Evolutionary conservation across 2,888 invertebrate species (phyloP).

Genomic region (Criorhina ranunculi): DNA sequence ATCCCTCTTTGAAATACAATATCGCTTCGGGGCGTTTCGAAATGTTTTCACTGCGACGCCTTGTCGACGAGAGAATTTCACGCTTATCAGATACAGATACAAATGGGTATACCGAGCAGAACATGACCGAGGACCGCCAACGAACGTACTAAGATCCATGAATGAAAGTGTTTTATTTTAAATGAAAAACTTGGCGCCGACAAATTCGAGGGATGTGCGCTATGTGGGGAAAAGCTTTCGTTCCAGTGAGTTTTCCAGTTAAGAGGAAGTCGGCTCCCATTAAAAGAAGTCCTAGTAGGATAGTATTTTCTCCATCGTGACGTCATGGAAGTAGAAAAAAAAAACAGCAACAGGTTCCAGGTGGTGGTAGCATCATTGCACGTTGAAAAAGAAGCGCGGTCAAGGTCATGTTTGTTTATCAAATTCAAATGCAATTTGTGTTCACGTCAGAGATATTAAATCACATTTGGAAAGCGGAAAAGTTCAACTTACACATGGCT

Average conservation of each 20-base stretch:
- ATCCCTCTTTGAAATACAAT: conserved; percentile 32
- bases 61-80: conserved; percentile 18
- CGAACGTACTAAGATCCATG: conserved; percentile 67
- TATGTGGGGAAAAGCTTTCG: conserved; percentile 54
- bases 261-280: conserved; percentile 10
- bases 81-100: neutral
- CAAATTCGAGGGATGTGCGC: conserved; percentile 11
- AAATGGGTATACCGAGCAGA: conserved; percentile 25
- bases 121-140: conserved; percentile 55
- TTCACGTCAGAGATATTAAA: conserved; percentile 20
- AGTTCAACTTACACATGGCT: conserved; percentile 30
- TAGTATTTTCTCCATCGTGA: conserved; percentile 8
- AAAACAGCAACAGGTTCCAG: conserved; percentile 58
- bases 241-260: conserved; percentile 54
- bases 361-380: conserved; percentile 11
- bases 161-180: conserved; percentile 67
- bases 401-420: conserved; percentile 74
- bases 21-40: neutral
- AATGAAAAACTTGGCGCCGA: conserved; percentile 52
- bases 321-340: conserved; percentile 11
- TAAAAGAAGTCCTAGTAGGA: neutral
- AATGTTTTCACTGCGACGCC: conserved; percentile 9
- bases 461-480: neutral
- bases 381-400: conserved; percentile 28
- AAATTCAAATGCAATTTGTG: conserved; percentile 51